These are phyloP conservation scores for Zaprionus lachaisei DNA, from an alignment of 1,140 invertebrate species.

Conservation along the genomic window DNA sequence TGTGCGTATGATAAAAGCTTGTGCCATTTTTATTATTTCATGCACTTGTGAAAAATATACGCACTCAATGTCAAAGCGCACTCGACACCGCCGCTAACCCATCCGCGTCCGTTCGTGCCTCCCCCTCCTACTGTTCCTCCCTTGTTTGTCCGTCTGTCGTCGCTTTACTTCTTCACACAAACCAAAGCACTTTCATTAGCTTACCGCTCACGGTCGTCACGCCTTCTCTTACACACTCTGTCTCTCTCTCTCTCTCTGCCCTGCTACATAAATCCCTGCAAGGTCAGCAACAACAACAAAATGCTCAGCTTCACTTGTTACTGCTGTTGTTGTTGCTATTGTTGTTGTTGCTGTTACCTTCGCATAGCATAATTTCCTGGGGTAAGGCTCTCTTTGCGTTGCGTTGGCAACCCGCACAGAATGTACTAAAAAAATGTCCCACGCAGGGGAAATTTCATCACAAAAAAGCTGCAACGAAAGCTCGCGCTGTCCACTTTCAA, in stretches of 20 bases:
- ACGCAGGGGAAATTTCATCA: conserved; percentile 26
- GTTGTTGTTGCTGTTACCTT: neutral
- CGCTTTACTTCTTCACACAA: conserved; percentile 19
- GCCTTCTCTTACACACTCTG: conserved; percentile 6
- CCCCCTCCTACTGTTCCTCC: neutral
- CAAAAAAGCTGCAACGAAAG: conserved; percentile 50
- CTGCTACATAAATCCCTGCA: conserved; percentile 33
- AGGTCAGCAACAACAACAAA: conserved; percentile 33
- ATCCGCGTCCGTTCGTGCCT: conserved; percentile 19
- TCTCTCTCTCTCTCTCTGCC: neutral
- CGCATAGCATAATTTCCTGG: conserved; percentile 44
- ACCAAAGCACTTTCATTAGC: conserved; percentile 76
- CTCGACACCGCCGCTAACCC: conserved; percentile 58
- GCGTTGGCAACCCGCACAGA: conserved; percentile 29
- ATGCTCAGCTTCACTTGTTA: conserved; percentile 26
- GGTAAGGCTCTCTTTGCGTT: conserved; percentile 36
- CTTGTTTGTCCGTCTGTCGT: neutral
- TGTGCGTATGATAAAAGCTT: conserved; percentile 73
- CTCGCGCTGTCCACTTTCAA: conserved; percentile 25
- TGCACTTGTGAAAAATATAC: conserved; percentile 49
- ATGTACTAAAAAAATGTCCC: conserved; percentile 46
- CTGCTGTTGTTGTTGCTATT: neutral
- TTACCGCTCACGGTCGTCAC: conserved; percentile 61
- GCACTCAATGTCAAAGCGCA: conserved; percentile 55
- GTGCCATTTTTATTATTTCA: conserved; percentile 42